A percentile compares a stretch with the other conserved stretches of the same genome.
These are phyloP conservation scores for Lymantria dispar DNA, from an alignment of 2,888 invertebrate species.

Conservation along the genomic window DNA sequence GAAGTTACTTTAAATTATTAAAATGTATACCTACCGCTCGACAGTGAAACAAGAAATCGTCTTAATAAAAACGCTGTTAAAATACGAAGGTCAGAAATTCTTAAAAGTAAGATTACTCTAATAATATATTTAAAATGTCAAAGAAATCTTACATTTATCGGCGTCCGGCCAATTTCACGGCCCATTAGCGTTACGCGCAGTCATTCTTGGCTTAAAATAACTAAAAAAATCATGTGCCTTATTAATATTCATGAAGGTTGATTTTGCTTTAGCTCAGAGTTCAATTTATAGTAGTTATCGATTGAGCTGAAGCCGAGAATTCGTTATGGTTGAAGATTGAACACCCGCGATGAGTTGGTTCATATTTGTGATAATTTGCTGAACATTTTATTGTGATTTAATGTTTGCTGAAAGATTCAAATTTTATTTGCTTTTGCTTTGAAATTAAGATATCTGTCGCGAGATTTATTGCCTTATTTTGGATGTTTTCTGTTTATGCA, in stretches of 20 bases:
- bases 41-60: too few relatives aligned
- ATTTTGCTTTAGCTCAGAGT: conserved; percentile 11
- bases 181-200: conserved; percentile 58
- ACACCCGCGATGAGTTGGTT: conserved; percentile 25
- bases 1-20: too few relatives aligned
- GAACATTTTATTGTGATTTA: conserved; percentile 17
- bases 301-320: conserved; percentile 35
- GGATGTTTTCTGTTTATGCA: too few relatives aligned
- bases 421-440: conserved; percentile 1
- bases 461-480: too few relatives aligned
- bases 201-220: conserved; percentile 38
- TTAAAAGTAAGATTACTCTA: conserved; percentile 14
- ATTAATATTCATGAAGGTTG: conserved; percentile 8
- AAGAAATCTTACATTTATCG: conserved; percentile 49
- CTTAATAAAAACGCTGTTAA: too few relatives aligned
- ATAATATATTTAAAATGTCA: conserved; percentile 40
- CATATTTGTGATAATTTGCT: conserved; percentile 28
- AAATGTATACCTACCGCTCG: too few relatives aligned
- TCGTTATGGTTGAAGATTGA: conserved; percentile 40
- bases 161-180: conserved; percentile 64
- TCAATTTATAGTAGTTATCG: conserved; percentile 21
- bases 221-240: conserved; percentile 10
- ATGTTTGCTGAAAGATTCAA: neutral
- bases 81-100: too few relatives aligned
- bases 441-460: neutral